Evolutionary conservation across 2,113 vertebrate genomes (phyloP).

Genomic region (Engraulis encrasicolus): DNA sequence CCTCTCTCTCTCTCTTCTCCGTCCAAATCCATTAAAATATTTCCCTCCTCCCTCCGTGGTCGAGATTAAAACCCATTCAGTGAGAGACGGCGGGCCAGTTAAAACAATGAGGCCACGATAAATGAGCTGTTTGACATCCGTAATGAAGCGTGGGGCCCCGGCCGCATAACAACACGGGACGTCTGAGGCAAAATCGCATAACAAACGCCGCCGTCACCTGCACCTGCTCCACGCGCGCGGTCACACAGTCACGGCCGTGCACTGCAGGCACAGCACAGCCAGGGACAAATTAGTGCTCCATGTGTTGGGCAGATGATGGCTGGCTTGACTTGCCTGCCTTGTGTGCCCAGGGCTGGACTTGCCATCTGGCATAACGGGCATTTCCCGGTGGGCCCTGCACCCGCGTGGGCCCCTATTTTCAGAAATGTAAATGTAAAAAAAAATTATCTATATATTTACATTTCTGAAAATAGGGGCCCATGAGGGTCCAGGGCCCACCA

Average conservation of each 20-base stretch:
- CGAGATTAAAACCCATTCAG: conserved; percentile 1
- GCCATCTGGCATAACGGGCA: too few species aligned
- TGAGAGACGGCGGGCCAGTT: not conserved
- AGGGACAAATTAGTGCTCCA: not conserved
- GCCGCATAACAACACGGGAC: not conserved
- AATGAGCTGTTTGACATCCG: not conserved
- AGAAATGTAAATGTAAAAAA: too few species aligned
- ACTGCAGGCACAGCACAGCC: too few species aligned
- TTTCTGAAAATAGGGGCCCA: too few species aligned
- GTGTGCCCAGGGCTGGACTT: too few species aligned
- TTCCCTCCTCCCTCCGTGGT: not conserved
- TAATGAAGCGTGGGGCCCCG: not conserved
- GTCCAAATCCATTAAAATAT: not conserved
- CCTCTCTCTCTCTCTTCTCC: not conserved
- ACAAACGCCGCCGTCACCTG: not conserved
- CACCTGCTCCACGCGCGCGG: not conserved
- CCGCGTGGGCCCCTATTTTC: too few species aligned
- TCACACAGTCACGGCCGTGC: too few species aligned
- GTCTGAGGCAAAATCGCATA: conserved; percentile 6
- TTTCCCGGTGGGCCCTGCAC: too few species aligned
- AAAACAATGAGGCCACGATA: conserved; percentile 15
- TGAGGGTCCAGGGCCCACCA: too few species aligned
- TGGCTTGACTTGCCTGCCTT: too few species aligned
- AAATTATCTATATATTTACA: too few species aligned
- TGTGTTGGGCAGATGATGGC: not conserved